phyloP scores from a whole-genome alignment of 2,113 vertebrate species.

The Saccopteryx leptura region DNA sequence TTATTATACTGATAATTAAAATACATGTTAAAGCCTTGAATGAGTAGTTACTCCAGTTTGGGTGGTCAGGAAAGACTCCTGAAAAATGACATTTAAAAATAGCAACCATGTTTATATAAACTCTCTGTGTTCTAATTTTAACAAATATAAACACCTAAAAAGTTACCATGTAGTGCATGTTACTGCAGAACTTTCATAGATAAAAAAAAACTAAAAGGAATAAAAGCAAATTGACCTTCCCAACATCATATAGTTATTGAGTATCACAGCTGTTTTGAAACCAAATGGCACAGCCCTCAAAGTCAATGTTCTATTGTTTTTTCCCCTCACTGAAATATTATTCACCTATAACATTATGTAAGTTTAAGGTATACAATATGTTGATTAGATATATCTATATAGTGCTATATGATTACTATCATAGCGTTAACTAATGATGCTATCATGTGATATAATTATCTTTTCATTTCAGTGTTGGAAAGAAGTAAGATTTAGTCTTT shows the following conservation, averaged over 20 bases:
- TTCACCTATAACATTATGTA: too few species aligned
- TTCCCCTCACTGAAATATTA: too few species aligned
- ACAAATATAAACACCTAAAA: not conserved
- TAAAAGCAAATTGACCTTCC: not conserved
- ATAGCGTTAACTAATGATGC: not conserved
- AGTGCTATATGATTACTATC: not conserved
- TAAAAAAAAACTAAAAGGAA: not conserved
- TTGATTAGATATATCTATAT: not conserved
- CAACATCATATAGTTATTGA: not conserved
- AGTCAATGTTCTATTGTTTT: not conserved
- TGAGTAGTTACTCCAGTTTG: not conserved
- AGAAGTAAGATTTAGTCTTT: not conserved
- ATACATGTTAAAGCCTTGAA: not conserved
- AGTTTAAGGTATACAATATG: not conserved
- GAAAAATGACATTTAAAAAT: not conserved
- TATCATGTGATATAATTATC: not conserved
- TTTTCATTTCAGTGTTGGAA: not conserved
- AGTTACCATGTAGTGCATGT: not conserved
- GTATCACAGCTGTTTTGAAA: not conserved
- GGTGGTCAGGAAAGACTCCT: not conserved
- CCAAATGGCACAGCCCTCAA: not conserved
- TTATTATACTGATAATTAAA: not conserved
- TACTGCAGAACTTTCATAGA: not conserved
- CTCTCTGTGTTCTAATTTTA: not conserved
- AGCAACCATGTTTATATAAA: not conserved